Conservation (phyloP, 2,113 vertebrate species). For the Capra hircus region DNA sequence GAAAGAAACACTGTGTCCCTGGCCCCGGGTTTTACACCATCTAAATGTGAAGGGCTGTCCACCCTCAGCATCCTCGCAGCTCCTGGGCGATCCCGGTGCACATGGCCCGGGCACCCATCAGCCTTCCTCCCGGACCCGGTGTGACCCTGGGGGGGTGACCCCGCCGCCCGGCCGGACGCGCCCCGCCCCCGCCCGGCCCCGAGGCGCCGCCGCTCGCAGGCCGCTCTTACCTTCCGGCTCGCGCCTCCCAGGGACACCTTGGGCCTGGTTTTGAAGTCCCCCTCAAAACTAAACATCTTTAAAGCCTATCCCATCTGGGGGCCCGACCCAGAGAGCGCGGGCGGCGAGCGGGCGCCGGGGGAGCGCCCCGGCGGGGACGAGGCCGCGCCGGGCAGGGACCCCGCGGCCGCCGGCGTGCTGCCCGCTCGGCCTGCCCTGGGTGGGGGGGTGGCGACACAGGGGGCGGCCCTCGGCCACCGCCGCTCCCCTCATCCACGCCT, state of each 20-base stretch:
- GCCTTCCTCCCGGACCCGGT: background rate
- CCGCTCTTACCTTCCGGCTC: conserved; percentile 90
- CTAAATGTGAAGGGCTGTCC: background rate
- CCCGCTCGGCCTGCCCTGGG: conserved; percentile 9
- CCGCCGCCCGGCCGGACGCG: background rate
- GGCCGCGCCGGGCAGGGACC: background rate
- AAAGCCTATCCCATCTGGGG: conserved; percentile 89
- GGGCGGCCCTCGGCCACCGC: conserved; percentile 29
- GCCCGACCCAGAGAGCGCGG: background rate
- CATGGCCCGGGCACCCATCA: background rate
- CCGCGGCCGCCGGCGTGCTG: background rate
- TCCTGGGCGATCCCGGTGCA: background rate
- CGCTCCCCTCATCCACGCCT: conserved; percentile 46
- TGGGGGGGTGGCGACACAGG: background rate
- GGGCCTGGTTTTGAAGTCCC: conserved; percentile 97
- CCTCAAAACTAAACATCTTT: conserved; percentile 99
- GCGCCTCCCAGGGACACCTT: conserved; percentile 98
- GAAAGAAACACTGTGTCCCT: background rate
- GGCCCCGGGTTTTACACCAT: background rate
- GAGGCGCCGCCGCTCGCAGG: background rate
- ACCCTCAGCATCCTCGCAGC: background rate
- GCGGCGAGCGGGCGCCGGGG: background rate
- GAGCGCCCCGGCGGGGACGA: background rate
- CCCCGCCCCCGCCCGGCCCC: background rate
- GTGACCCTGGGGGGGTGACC: background rate